phyloP scores from a whole-genome alignment of 2,888 invertebrate species.

The Smittia aterrima region DNA sequence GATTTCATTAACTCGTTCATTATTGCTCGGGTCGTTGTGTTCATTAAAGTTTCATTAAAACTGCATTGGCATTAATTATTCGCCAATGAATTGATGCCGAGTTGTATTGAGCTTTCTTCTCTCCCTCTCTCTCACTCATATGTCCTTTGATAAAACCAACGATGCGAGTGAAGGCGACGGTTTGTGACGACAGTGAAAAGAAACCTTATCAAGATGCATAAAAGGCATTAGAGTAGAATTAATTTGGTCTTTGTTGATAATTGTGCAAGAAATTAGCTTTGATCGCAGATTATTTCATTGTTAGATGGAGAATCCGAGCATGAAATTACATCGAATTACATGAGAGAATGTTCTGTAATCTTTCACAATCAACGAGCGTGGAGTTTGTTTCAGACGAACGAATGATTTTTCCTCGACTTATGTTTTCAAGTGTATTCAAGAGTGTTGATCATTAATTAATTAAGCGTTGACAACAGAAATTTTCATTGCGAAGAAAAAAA shows the following conservation, averaged over 20 bases:
- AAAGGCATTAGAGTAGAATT: neutral
- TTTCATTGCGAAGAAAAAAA: too few species aligned
- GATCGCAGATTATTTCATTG: neutral
- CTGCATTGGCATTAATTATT: conserved; percentile 4
- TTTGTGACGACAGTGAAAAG: neutral
- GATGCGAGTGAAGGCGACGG: neutral
- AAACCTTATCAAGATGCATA: neutral
- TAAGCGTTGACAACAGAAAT: too few species aligned
- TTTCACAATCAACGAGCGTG: too few species aligned
- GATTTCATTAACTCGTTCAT: conserved; percentile 8
- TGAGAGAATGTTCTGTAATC: too few species aligned
- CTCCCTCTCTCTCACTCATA: too few species aligned
- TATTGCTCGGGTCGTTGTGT: neutral
- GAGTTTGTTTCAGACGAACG: too few species aligned
- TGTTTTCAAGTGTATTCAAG: too few species aligned
- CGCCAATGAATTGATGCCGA: neutral
- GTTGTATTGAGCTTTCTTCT: too few species aligned
- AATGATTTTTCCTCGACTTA: too few species aligned
- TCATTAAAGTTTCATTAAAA: conserved; percentile 1
- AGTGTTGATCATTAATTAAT: too few species aligned
- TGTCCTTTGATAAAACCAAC: neutral
- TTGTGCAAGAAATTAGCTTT: neutral
- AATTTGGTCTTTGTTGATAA: neutral
- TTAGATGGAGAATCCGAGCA: neutral
- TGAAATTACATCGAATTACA: neutral